Evolutionary conservation across 2,113 vertebrate genomes (phyloP).

Genomic region (Ailurus styani): DNA sequence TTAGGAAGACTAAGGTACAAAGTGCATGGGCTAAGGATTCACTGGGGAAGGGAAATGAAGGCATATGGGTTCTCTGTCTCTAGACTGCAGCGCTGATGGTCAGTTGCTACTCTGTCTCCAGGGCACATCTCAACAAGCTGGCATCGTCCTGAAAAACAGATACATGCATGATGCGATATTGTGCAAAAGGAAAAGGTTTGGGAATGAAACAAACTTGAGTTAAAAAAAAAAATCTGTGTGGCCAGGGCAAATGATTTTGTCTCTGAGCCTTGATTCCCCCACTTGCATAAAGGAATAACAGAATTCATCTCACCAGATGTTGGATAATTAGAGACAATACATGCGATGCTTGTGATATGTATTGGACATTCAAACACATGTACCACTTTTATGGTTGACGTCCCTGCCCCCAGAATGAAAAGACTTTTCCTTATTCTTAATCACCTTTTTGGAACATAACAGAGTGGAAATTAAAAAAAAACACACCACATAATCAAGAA

Average conservation of each 20-base stretch:
- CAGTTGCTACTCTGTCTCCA: neutral
- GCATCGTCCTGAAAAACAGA: neutral
- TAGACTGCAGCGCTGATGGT: neutral
- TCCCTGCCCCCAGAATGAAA: neutral
- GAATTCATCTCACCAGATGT: neutral
- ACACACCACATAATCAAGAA: neutral
- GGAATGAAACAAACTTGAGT: neutral
- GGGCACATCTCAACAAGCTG: neutral
- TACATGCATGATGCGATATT: rapidly evolving
- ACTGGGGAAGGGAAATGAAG: neutral
- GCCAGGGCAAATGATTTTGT: neutral
- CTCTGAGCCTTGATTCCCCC: neutral
- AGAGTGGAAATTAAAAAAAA: neutral
- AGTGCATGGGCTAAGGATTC: neutral
- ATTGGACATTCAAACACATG: neutral
- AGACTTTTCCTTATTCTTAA: neutral
- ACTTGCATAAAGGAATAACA: neutral
- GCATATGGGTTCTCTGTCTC: neutral
- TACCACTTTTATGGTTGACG: neutral
- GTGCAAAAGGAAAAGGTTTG: neutral
- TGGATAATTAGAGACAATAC: neutral
- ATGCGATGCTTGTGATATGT: neutral
- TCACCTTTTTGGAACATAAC: neutral
- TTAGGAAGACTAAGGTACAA: neutral
- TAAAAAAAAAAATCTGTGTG: neutral